Evolutionary conservation across 2,113 vertebrate genomes (phyloP).

Genomic region (Geococcyx californianus): DNA sequence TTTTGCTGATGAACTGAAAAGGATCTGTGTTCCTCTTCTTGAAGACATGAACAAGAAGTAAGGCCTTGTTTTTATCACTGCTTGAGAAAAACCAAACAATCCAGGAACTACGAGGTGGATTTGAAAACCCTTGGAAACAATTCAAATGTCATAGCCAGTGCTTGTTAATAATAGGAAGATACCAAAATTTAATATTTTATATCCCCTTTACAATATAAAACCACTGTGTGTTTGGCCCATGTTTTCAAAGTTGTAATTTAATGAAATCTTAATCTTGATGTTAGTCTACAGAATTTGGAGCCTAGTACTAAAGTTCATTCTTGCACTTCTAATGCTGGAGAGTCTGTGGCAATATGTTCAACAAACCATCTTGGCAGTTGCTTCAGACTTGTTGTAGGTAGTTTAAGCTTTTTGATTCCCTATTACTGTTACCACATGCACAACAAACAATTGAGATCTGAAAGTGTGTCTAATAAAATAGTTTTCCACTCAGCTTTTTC

Average conservation of each 20-base stretch:
- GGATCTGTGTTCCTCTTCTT: constrained; percentile 83
- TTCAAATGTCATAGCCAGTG: neutral
- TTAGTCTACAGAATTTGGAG: neutral
- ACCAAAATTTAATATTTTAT: neutral
- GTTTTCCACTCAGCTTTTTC: neutral
- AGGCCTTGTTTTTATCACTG: constrained; percentile 67
- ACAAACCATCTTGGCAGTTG: neutral
- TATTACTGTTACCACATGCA: neutral
- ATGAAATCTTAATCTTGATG: neutral
- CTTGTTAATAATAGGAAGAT: neutral
- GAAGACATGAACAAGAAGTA: constrained; percentile 89
- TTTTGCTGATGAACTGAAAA: constrained; percentile 84
- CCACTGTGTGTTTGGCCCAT: neutral
- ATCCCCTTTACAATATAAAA: neutral
- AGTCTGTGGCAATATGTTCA: neutral
- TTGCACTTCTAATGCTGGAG: neutral
- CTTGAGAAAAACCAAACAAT: too few species aligned
- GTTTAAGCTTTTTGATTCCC: neutral
- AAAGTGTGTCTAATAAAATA: neutral
- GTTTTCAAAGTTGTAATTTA: neutral
- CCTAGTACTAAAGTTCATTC: neutral
- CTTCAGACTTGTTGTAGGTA: neutral
- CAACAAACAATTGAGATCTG: neutral
- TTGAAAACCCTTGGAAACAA: neutral
- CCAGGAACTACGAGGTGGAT: neutral